Conservation (phyloP, 2,888 invertebrate species). For the Cephus spinipes region DNA sequence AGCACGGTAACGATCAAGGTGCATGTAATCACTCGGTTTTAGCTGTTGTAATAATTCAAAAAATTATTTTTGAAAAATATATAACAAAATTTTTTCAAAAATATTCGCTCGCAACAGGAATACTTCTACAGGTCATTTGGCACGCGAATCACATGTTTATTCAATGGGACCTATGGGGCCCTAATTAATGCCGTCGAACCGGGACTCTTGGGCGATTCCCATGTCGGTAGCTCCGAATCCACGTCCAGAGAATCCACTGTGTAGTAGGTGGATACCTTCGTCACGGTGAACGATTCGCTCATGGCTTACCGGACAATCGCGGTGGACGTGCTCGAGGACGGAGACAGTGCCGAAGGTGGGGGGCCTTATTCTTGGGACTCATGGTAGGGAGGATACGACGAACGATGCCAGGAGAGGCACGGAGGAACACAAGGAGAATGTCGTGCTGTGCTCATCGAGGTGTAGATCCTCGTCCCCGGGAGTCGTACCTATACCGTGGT, state of each 20-base stretch:
- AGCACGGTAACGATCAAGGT: no score
- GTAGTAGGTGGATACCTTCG: constrained; percentile 59
- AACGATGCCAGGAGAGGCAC: constrained; percentile 24
- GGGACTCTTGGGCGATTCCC: constrained; percentile 43
- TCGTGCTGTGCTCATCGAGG: constrained; percentile 66
- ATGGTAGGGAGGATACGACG: constrained; percentile 15
- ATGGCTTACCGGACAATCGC: constrained; percentile 59
- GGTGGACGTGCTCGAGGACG: constrained; percentile 55
- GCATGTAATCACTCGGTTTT: no score
- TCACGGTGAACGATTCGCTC: constrained; percentile 60
- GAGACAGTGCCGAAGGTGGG: background rate
- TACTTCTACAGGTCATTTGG: no score
- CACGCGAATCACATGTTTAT: background rate
- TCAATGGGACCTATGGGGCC: constrained; percentile 4
- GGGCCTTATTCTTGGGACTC: constrained; percentile 15
- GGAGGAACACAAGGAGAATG: constrained; percentile 53
- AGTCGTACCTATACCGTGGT: constrained; percentile 61
- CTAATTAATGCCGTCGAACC: constrained; percentile 31
- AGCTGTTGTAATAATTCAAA: no score
- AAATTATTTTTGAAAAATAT: no score
- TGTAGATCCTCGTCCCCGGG: constrained; percentile 66
- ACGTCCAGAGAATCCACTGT: constrained; percentile 36
- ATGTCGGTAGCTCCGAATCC: constrained; percentile 35
- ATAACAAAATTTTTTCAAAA: no score
- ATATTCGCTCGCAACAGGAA: no score